These are phyloP conservation scores for Campaea margaritaria DNA, from an alignment of 2,888 invertebrate species.

Conservation along the genomic window DNA sequence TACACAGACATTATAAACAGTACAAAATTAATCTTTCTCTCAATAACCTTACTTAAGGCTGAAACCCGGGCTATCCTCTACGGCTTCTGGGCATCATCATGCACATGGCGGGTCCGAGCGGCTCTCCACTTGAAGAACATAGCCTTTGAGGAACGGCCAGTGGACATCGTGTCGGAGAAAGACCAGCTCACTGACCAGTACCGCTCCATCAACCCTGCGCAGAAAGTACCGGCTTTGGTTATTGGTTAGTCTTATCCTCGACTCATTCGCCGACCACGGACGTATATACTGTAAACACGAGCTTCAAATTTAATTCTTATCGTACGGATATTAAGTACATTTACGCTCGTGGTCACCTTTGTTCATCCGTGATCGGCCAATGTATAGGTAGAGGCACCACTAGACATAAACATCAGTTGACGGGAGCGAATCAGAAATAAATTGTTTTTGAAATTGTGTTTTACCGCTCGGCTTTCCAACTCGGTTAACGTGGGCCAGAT, in stretches of 20 bases:
- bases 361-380: too few relatives aligned
- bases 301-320: too few relatives aligned
- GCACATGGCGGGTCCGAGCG: constrained; percentile 85
- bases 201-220: constrained; percentile 70
- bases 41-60: constrained; percentile 41
- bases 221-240: constrained; percentile 74
- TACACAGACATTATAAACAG: too few relatives aligned
- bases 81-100: constrained; percentile 85
- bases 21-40: neutral
- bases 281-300: too few relatives aligned
- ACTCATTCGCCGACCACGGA: too few relatives aligned
- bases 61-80: constrained; percentile 69
- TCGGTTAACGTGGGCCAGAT: too few relatives aligned
- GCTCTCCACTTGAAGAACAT: constrained; percentile 69
- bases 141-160: constrained; percentile 62
- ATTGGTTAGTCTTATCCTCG: constrained; percentile 77
- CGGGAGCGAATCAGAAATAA: too few relatives aligned
- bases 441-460: too few relatives aligned
- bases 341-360: too few relatives aligned
- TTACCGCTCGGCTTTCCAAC: too few relatives aligned
- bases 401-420: too few relatives aligned
- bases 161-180: constrained; percentile 67
- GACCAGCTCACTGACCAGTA: constrained; percentile 65
- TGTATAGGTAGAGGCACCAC: neutral
- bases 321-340: too few relatives aligned